A percentile compares a stretch with the other conserved stretches of the same genome.
Evolutionary conservation across 1,140 invertebrate species (phyloP).

Genomic region (Bathynomus jamesi): DNA sequence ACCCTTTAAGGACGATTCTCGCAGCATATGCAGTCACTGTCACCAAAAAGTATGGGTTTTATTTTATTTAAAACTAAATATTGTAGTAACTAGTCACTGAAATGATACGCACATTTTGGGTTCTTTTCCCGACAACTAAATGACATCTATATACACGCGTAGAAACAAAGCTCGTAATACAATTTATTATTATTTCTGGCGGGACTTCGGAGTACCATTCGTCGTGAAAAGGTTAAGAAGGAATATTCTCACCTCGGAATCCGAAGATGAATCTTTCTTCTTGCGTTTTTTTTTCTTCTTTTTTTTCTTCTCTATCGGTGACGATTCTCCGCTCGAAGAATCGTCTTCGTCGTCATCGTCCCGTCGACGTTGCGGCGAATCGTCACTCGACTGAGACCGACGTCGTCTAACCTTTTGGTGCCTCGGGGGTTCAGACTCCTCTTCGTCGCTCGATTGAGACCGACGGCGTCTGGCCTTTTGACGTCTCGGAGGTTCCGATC

Average conservation of each 20-base stretch:
- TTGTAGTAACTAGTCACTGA: too few relatives aligned
- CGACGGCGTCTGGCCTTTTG: background rate
- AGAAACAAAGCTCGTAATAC: too few relatives aligned
- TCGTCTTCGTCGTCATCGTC: conserved; percentile 14
- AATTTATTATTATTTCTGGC: too few relatives aligned
- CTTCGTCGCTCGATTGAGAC: background rate
- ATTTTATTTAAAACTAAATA: too few relatives aligned
- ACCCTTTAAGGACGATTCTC: too few relatives aligned
- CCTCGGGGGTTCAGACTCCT: background rate
- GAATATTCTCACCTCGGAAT: conserved; percentile 33
- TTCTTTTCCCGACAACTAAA: too few relatives aligned
- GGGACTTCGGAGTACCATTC: too few relatives aligned
- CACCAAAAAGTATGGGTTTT: too few relatives aligned
- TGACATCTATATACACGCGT: too few relatives aligned
- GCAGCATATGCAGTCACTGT: too few relatives aligned
- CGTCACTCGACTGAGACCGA: conserved; percentile 1
- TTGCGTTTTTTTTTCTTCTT: conserved; percentile 38
- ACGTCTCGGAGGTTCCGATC: background rate
- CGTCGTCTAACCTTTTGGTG: background rate
- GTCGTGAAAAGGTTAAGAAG: too few relatives aligned
- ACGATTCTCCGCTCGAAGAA: conserved; percentile 21
- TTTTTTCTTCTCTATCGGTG: conserved; percentile 32
- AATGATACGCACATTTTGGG: too few relatives aligned
- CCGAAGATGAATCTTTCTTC: conserved; percentile 30
- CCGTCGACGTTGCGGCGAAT: conserved; percentile 15